Percentiles rank a stretch among this genome's conserved stretches.
Evolutionary conservation across 2,113 vertebrate species (phyloP).

Genomic region (Sclerurus mexicanus): DNA sequence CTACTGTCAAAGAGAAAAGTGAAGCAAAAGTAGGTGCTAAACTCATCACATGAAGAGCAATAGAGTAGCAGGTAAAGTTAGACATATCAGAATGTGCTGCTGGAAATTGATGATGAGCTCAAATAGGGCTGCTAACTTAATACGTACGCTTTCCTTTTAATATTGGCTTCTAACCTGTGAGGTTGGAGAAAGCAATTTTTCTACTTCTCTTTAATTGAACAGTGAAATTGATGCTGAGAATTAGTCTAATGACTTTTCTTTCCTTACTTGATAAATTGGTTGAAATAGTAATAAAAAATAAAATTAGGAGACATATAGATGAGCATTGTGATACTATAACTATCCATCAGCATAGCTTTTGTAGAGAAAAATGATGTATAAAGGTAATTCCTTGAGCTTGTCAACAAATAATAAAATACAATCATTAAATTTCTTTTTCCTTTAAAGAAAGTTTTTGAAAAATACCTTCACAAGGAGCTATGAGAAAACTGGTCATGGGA

Average conservation of each 20-base stretch:
- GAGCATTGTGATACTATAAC: not conserved
- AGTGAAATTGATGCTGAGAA: constrained; percentile 45
- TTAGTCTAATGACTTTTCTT: constrained; percentile 61
- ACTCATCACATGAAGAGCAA: constrained; percentile 5
- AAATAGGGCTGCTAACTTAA: constrained; percentile 2
- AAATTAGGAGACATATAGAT: constrained; percentile 28
- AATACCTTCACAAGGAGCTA: not conserved
- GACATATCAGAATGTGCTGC: not conserved
- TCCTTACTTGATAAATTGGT: constrained; percentile 42
- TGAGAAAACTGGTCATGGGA: not conserved
- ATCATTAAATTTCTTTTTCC: not conserved
- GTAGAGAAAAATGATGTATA: not conserved
- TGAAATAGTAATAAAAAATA: constrained; percentile 54
- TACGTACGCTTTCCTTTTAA: constrained; percentile 24
- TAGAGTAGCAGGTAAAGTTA: not conserved
- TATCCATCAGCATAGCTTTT: constrained; percentile 19
- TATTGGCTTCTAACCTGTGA: constrained; percentile 41
- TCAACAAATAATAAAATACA: constrained; percentile 35
- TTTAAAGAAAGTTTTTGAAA: not conserved
- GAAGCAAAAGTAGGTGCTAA: not conserved
- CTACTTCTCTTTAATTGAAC: constrained; percentile 53
- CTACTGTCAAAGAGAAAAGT: not conserved
- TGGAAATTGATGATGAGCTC: constrained; percentile 28
- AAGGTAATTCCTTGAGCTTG: constrained; percentile 12
- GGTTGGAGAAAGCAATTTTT: constrained; percentile 50